A percentile compares a stretch with the other conserved stretches of the same genome.
These are phyloP conservation scores for Maylandia zebra DNA, from an alignment of 2,113 vertebrate species.

Conservation along the genomic window DNA sequence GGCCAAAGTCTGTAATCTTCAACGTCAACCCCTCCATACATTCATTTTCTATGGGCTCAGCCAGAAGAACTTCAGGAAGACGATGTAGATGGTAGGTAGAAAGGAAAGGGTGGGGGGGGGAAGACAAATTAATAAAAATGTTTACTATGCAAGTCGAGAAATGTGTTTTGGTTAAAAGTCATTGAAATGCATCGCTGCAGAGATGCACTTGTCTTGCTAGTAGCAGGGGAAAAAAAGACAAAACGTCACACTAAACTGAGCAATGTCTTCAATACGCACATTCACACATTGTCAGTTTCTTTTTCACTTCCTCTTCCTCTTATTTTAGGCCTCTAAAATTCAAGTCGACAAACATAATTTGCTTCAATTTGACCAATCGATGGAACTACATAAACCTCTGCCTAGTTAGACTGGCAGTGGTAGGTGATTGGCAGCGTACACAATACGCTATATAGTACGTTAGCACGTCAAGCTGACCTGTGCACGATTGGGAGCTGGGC, in stretches of 20 bases:
- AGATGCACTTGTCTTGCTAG: neutral
- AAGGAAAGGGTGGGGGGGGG: neutral
- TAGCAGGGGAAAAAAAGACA: neutral
- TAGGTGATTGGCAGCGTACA: neutral
- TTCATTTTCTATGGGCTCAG: constrained; percentile 79
- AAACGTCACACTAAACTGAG: neutral
- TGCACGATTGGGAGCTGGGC: neutral
- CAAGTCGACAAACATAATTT: neutral
- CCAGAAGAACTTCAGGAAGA: constrained; percentile 74
- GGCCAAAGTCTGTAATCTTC: constrained; percentile 87
- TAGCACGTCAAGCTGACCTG: neutral
- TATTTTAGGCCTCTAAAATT: neutral
- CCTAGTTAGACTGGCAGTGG: too few species aligned
- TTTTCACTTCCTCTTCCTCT: constrained; percentile 30
- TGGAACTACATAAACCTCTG: neutral
- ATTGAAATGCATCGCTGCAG: neutral
- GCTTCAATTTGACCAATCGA: neutral
- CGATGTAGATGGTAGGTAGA: fast-evolving
- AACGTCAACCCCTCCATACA: constrained; percentile 80
- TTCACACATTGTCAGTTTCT: neutral
- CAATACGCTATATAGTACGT: fast-evolving
- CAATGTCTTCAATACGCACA: neutral
- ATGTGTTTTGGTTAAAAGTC: neutral
- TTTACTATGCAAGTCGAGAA: neutral
- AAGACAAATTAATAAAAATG: neutral